Percentiles rank a stretch among this genome's conserved stretches.
phyloP scores from a whole-genome alignment of 2,888 invertebrate species.

The Perizoma affinitatum region DNA sequence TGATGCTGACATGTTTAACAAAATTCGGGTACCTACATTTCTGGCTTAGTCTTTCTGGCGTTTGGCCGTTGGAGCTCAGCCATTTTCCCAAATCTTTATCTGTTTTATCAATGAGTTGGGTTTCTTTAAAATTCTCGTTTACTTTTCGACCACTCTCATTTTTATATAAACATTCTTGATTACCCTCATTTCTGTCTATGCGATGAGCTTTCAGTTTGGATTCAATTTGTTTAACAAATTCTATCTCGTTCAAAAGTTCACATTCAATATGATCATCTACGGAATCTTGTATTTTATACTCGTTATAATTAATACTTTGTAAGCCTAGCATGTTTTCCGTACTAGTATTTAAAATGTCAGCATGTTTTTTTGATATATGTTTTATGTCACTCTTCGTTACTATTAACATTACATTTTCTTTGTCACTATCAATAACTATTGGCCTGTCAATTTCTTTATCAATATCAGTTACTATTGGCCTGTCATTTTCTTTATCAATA shows the following conservation, averaged over 20 bases:
- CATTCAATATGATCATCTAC: neutral
- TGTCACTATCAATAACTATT: neutral
- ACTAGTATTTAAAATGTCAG: too few relatives aligned
- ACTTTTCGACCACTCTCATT: neutral
- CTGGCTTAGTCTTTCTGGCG: neutral
- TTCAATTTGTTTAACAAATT: neutral
- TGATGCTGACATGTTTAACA: conserved; percentile 37
- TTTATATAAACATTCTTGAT: neutral
- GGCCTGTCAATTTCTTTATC: neutral
- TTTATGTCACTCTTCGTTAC: neutral
- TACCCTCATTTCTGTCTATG: neutral
- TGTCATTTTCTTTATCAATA: neutral
- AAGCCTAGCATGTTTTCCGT: too few relatives aligned
- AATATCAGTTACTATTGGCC: neutral
- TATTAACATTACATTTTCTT: neutral
- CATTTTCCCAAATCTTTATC: conserved; percentile 9
- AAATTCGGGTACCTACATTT: conserved; percentile 13
- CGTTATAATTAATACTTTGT: too few relatives aligned
- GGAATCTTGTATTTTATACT: neutral
- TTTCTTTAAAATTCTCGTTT: neutral
- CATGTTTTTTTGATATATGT: neutral
- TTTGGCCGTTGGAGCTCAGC: neutral
- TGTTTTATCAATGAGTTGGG: neutral
- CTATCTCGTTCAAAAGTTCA: neutral
- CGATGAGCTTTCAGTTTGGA: neutral